These are phyloP conservation scores for Xyrauchen texanus DNA, from an alignment of 2,113 vertebrate species.

Conservation along the genomic window DNA sequence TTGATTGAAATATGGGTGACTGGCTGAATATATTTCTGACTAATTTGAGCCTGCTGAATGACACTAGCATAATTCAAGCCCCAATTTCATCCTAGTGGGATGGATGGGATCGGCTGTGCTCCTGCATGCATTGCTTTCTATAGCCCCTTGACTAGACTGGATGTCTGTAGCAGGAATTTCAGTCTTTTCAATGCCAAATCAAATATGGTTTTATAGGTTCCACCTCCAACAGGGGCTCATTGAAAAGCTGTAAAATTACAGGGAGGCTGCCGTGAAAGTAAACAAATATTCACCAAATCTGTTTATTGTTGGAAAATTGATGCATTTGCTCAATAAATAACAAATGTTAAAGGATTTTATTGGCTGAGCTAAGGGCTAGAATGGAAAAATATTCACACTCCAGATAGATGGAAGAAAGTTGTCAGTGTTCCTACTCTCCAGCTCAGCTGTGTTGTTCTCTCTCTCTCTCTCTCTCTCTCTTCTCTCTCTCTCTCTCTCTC, in stretches of 20 bases:
- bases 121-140: constrained; percentile 13
- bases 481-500: no score
- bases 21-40: neutral
- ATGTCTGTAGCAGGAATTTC: constrained; percentile 15
- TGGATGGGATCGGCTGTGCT: constrained; percentile 5
- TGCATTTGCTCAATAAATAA: constrained; percentile 16
- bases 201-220: constrained; percentile 34
- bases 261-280: constrained; percentile 15
- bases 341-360: constrained; percentile 23
- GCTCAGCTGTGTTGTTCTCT: neutral
- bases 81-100: neutral
- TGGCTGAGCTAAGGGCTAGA: neutral
- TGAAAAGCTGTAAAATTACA: constrained; percentile 35
- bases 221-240: constrained; percentile 17
- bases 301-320: constrained; percentile 32
- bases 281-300: constrained; percentile 23
- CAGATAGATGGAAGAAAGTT: neutral
- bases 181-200: constrained; percentile 25
- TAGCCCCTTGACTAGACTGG: constrained; percentile 1
- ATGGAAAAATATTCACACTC: constrained; percentile 19
- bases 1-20: constrained; percentile 8
- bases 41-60: neutral
- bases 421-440: neutral
- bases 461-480: neutral
- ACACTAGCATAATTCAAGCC: neutral